These are phyloP conservation scores for Oxyscelio sp. DNA, from an alignment of 2,888 invertebrate genomes.

Conservation along the genomic window DNA sequence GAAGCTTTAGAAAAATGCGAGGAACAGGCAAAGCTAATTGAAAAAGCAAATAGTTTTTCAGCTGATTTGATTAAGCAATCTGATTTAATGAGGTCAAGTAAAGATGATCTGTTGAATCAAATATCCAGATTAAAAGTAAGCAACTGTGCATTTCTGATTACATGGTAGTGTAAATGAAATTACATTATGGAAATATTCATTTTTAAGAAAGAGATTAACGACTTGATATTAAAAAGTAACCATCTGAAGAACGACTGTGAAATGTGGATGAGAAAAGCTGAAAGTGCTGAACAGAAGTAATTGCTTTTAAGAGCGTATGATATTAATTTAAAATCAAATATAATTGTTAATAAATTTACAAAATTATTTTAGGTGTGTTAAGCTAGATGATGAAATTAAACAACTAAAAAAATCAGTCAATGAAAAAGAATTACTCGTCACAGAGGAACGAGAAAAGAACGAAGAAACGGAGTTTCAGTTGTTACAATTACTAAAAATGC, in stretches of 20 bases:
- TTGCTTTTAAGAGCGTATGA: too few relatives aligned
- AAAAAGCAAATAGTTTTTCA: constrained; percentile 71
- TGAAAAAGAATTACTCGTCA: too few relatives aligned
- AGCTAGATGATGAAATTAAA: too few relatives aligned
- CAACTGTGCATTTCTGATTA: constrained; percentile 27
- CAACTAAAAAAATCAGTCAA: too few relatives aligned
- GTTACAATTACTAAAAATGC: too few relatives aligned
- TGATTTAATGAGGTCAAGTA: constrained; percentile 74
- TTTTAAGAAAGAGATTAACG: constrained; percentile 74
- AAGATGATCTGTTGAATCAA: constrained; percentile 74
- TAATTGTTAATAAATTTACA: too few relatives aligned
- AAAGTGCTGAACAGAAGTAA: constrained; percentile 79
- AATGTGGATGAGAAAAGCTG: constrained; percentile 75
- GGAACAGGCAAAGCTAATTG: constrained; percentile 72
- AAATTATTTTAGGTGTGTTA: too few relatives aligned
- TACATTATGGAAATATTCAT: constrained; percentile 16
- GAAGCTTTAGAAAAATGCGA: constrained; percentile 61
- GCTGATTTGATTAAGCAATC: constrained; percentile 77
- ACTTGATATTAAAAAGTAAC: constrained; percentile 70
- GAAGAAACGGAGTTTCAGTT: too few relatives aligned
- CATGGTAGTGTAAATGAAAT: constrained; percentile 7
- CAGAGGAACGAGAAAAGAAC: too few relatives aligned
- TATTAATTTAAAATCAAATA: too few relatives aligned
- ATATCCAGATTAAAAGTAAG: constrained; percentile 75
- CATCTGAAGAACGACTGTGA: constrained; percentile 78